Base-by-base conservation (phyloP, 2,888 invertebrate genomes). In the Griposia aprilina region DNA sequence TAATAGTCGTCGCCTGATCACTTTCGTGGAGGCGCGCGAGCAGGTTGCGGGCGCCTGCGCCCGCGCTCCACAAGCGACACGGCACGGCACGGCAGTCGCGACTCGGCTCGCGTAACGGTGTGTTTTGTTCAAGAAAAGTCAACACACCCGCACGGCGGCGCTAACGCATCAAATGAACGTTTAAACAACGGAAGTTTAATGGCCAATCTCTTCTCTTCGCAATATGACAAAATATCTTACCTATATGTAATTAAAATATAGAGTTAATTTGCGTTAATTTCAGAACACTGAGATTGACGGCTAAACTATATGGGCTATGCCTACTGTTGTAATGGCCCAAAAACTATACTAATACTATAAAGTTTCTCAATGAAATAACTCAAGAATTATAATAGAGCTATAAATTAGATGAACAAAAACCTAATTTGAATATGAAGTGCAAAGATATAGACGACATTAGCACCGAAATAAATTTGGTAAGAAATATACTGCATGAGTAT, bases 91-190 rank as follows among this genome's bases (percentile, higher is more conserved):
- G 78, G 85, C 74, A 73, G 65, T 65, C 79, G 75, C 83, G 66
- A 66, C 79, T 55, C 45, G 59, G 48, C 86, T 80, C 84, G 82
- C 72, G 81, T 93, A 94, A 94, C 93, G 92, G 94, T 93, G 90
- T 81, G 92, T 93, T 93, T 94, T 92, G 91, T 94, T 91, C 81
- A 80, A 91, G 89, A 91, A 92, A 92, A 92, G 89, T 92, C 89
- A 86, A 81, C 77, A 82, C 77, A 77, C 74, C 76, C 74, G 85
- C 78, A 79, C n/a, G 23, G 17, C 62, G 80, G 76, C 75, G 80
- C 77, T 87, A 80, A 82, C 73, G 76, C 76, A 85, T 80, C 85
- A 78, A 83, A 84, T 83, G 65, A 63, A 68, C 73, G 77, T 80
- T 80, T 84, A 86, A 80, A 82, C 85, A 82, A 83, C 80, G 80